These are phyloP conservation scores for Halictus ligatus DNA, from an alignment of 2,888 invertebrate species.

Conservation along the genomic window DNA sequence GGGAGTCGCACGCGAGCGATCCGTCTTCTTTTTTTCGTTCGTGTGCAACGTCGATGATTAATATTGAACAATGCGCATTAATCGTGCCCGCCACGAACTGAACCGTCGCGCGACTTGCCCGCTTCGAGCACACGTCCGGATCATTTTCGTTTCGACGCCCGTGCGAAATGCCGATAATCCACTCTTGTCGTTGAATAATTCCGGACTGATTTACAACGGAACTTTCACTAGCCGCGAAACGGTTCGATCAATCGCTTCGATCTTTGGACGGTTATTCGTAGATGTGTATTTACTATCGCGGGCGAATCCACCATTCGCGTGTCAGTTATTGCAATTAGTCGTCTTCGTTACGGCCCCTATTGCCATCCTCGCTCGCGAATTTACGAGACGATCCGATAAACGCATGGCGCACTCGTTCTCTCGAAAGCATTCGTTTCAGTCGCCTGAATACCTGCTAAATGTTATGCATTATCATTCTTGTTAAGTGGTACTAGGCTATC, in stretches of 20 bases:
- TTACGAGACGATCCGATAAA: not conserved
- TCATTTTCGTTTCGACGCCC: not conserved
- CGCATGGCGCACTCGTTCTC: not conserved
- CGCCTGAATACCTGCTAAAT: not conserved
- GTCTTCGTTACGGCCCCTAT: not conserved
- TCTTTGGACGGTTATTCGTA: not conserved
- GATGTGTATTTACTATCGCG: not conserved
- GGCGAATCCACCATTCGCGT: not conserved
- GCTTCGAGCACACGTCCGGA: not conserved
- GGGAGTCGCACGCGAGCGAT: not conserved
- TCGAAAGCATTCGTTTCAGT: not conserved
- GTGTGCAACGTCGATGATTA: not conserved
- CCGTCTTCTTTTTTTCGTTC: not conserved
- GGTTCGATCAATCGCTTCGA: not conserved
- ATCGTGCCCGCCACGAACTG: not conserved
- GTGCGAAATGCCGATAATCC: not conserved
- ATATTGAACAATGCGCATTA: not conserved
- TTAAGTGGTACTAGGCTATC: not conserved
- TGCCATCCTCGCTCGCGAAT: not conserved
- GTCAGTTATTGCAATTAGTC: constrained; percentile 4
- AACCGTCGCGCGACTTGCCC: not conserved
- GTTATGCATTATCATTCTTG: not conserved
- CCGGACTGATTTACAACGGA: constrained; percentile 5
- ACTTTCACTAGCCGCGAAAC: not conserved
- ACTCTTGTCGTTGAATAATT: not conserved